Conservation (phyloP, 2,888 invertebrate species). For the Pristionchus mayeri region DNA sequence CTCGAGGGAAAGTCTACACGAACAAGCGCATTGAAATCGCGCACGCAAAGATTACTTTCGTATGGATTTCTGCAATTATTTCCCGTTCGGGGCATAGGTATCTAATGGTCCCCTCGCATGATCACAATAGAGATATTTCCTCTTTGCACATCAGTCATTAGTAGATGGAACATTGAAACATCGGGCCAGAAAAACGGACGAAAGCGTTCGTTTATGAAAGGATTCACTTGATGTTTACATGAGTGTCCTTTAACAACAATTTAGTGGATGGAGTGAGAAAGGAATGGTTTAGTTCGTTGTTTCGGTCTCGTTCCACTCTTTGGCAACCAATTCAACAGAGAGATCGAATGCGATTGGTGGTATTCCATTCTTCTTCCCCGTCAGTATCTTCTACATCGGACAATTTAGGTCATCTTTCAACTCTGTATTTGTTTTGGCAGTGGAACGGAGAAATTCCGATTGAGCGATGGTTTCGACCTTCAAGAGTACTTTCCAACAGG, state of each 20-base stretch:
- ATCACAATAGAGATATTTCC: too few species aligned
- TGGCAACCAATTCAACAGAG: too few species aligned
- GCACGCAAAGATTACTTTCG: too few species aligned
- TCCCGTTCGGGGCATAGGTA: too few species aligned
- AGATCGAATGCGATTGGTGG: background rate
- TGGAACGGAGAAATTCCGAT: background rate
- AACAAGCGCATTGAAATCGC: too few species aligned
- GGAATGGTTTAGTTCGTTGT: conserved; percentile 4
- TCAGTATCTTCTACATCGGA: too few species aligned
- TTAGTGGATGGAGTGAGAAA: background rate
- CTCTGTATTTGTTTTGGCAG: background rate
- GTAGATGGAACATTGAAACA: background rate
- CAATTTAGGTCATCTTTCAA: background rate
- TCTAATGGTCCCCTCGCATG: too few species aligned
- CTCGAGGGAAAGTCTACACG: background rate
- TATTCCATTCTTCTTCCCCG: background rate
- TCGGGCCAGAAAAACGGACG: background rate
- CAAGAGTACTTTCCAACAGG: background rate
- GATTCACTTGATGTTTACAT: conserved; percentile 20
- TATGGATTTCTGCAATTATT: background rate
- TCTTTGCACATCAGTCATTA: too few species aligned
- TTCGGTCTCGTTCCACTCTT: too few species aligned
- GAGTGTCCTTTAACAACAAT: background rate
- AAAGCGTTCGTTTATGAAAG: conserved; percentile 8
- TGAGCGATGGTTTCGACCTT: background rate